Evolutionary conservation across 2,888 invertebrate genomes (phyloP), one percentile per base, ranked within the genome.

Genomic region (Drosophila niveifrons): DNA sequence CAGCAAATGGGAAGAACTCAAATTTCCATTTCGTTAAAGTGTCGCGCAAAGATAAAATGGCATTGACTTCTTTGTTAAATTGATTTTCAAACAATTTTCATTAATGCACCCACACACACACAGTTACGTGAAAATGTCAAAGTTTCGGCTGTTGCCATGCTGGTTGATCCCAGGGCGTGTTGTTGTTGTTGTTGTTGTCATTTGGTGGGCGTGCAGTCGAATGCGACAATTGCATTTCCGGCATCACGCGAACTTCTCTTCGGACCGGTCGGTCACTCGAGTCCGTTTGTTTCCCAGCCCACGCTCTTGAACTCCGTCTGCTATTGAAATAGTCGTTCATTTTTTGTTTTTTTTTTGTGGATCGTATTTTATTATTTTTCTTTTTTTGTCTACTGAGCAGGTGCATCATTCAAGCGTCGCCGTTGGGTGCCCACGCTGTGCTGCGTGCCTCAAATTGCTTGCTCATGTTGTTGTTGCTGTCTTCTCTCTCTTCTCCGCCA

Each of bases 151-250:
- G 17, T 44, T 44, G 39, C 28, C 62, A 58, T 62, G 64, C 50
- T 55, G 68, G 57, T 52, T 47, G 31, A 4, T 8, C 28, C 15
- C 48, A 39, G 9, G 34, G 34, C 36, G 36, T 6, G 8, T 50
- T 41, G 47, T 23, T 18, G 3, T 61, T 53, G 43, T 50, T 52
- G 59, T 17, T 52, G 48, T 50, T 64, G 55, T 36, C 36, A n/a
- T 36, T 36, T 52, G 41, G 81, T 81, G 89, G 89, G 85, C 82
- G 89, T 87, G 67, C 41, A 17, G 36, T 34, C 59, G 66, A 64
- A 70, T 76, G 89, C 68, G 84, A 89, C 85, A 85, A 85, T 85
- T 89, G 82, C 79, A 81, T 77, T 89, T 85, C 85, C 89, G 89
- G 87, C 72, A 74, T 70, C 76, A 72, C 69, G 66, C 80, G 47